Evolutionary conservation across 2,113 vertebrate genomes (phyloP), one percentile per base, ranked within the genome.

Genomic region (Trochalopteron elliotii): DNA sequence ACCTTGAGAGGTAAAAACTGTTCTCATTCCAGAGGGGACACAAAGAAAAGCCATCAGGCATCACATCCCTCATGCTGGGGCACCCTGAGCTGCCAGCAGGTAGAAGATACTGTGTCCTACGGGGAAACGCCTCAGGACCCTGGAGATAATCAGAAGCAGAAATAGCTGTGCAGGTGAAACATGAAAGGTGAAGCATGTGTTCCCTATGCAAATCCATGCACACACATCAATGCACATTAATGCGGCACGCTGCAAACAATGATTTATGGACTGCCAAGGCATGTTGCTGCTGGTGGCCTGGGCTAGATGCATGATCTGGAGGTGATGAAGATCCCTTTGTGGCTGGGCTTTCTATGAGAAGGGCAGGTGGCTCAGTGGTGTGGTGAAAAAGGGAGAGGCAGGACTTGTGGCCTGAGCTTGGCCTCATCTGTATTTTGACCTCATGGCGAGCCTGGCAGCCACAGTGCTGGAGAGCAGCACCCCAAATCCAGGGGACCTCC

Each of bases 161-260:
- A 97, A 83, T 37, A 69, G 60, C 47, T 45, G 25, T 63, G 35
- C 65, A 70, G 68, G 42, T 55, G 75, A 91, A 94, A 89, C 40
- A 37, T 81, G 39, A 79, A 69, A 91, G 67, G 5, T 49, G 74
- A 77, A 45, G 71, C 68, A 7, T 5, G 3, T 2, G 40, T 71
- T 95, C 28, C 75, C 55, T 56, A 87, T 92, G 87, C 82, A 97
- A 95, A 96, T 90, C n/a, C 37, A 31, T 10, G 37, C 50, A 33
- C 20, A 35, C 39, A 40, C 40, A 70, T 69, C 50, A 91, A 75
- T 4, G 33, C 31, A 37, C 11, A 10, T 49, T 91, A 93, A 79
- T 19, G 50, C 2, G 13, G 85, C 63, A 72, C 44, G 87, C 70
- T 90, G 84, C 69, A 83, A 78, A 82, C 4, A 2, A 6, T 67